Evolutionary conservation across 2,113 vertebrate genomes (phyloP), one percentile per base, ranked within the genome.

Genomic region (Electrona antarctica): DNA sequence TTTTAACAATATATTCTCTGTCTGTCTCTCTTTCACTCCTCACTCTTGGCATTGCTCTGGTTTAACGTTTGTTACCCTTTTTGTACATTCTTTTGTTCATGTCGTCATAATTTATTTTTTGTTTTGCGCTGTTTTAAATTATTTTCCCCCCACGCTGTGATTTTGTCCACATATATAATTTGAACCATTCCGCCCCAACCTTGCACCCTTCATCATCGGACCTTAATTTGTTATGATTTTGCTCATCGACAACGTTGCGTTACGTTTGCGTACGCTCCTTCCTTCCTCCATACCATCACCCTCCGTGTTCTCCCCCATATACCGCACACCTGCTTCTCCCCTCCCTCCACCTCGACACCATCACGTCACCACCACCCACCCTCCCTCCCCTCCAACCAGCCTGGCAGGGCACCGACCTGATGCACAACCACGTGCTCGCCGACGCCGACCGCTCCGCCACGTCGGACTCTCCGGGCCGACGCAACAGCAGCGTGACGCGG

Each of bases 361-460:
- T 63, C 50, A 67, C 54, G 62, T 11, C 13, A 12, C 51, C 68
- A 33, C 64, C 60, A 70, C 85, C 85, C 86, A 82, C 84, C 80
- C 80, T 85, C 89, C 90, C 92, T 90, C 93, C 64, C 7, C 87
- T 90, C 89, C 83, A 76, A 88, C 89, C 92, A 99, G 98, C 98
- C 92, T 99, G 98, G 98, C 98, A 99, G 94, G 98, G 97, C 93
- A 99, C 98, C 83, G 98, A 99, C 93, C 95, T 99, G 94, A 99
- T 99, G 98, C 98, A 99, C 94, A 99, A 99, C 95, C 98, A 99
- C 89, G 97, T 99, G 92, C 91, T 99, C 93, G 96, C 95, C 74
- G 96, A 97, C 87, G 94, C 93, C 91, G 97, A 98, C n/a, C n/a
- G n/a, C n/a, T n/a, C n/a, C n/a, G n/a, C n/a, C n/a, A n/a, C n/a